Evolutionary conservation across 2,113 vertebrate genomes (phyloP).

Genomic region (Australoheros scitulus): DNA sequence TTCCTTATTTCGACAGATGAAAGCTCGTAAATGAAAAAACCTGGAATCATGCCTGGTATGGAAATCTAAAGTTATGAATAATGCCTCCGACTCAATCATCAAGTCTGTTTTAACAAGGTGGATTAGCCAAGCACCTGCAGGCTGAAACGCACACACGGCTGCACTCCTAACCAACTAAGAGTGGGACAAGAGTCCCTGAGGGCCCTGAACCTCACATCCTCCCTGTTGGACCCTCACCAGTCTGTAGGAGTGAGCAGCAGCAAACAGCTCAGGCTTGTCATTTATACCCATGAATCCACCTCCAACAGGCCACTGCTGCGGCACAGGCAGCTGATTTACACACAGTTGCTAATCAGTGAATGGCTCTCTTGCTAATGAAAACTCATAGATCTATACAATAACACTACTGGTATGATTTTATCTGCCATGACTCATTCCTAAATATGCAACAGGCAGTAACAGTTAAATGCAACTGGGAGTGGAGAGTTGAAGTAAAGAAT

Average conservation of each 20-base stretch:
- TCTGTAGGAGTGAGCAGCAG: constrained; percentile 44
- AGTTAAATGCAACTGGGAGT: constrained; percentile 31
- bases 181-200: constrained; percentile 47
- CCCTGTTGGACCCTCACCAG: constrained; percentile 41
- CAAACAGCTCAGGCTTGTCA: constrained; percentile 67
- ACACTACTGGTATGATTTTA: constrained; percentile 69
- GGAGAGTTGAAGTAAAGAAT: constrained; percentile 28
- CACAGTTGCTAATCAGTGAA: constrained; percentile 77
- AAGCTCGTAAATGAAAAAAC: constrained; percentile 96
- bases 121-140: constrained; percentile 84
- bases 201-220: constrained; percentile 43
- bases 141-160: constrained; percentile 47
- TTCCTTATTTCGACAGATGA: constrained; percentile 89
- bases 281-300: constrained; percentile 63
- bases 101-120: constrained; percentile 91
- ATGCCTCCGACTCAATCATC: constrained; percentile 95
- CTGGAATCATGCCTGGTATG: constrained; percentile 92
- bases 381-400: constrained; percentile 78
- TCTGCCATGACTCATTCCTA: constrained; percentile 73
- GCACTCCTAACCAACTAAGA: constrained; percentile 67
- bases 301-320: constrained; percentile 27
- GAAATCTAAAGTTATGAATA: constrained; percentile 99
- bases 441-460: constrained; percentile 60
- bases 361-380: constrained; percentile 85
- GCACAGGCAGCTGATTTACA: constrained; percentile 76